A percentile compares a stretch with the other conserved stretches of the same genome.
phyloP scores from a whole-genome alignment of 35 echinoderm and acorn worm genomes.

The Ptychodera flava region DNA sequence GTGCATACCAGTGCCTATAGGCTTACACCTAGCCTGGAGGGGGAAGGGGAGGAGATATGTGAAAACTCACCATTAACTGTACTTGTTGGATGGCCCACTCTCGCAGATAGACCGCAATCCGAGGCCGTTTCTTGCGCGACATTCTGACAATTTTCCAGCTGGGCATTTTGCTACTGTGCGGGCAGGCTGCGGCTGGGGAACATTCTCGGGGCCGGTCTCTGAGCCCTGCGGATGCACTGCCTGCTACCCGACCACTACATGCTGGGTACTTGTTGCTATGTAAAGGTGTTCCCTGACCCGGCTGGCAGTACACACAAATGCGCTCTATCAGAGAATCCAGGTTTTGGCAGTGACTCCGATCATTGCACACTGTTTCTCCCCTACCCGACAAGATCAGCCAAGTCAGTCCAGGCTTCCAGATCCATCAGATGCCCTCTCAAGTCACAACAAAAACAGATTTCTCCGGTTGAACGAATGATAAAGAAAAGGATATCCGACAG shows the following conservation, averaged over 20 bases:
- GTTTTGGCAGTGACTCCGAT: too few relatives aligned
- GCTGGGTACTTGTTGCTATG: not conserved
- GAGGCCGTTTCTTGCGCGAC: not conserved
- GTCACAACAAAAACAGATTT: too few relatives aligned
- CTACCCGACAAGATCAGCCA: too few relatives aligned
- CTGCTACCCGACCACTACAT: not conserved
- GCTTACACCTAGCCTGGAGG: too few relatives aligned
- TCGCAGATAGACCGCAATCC: not conserved
- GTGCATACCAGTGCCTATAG: too few relatives aligned
- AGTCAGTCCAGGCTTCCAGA: too few relatives aligned
- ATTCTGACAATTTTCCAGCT: not conserved
- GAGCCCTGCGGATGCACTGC: not conserved
- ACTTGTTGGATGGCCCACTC: not conserved
- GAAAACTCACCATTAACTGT: not conserved
- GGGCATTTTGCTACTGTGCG: not conserved
- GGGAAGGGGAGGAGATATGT: too few relatives aligned
- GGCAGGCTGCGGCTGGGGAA: slow-evolving; percentile 46
- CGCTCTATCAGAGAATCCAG: not conserved
- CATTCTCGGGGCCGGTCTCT: slow-evolving; percentile 42
- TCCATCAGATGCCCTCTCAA: too few relatives aligned
- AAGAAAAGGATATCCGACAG: too few relatives aligned
- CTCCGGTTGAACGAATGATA: too few relatives aligned
- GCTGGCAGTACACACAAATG: not conserved
- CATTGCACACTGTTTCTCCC: too few relatives aligned
- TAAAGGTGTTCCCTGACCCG: not conserved